Evolutionary conservation across 2,797 vertebrate genomes (phyloP).

Genomic region (Periophthalmus magnuspinnatus): DNA sequence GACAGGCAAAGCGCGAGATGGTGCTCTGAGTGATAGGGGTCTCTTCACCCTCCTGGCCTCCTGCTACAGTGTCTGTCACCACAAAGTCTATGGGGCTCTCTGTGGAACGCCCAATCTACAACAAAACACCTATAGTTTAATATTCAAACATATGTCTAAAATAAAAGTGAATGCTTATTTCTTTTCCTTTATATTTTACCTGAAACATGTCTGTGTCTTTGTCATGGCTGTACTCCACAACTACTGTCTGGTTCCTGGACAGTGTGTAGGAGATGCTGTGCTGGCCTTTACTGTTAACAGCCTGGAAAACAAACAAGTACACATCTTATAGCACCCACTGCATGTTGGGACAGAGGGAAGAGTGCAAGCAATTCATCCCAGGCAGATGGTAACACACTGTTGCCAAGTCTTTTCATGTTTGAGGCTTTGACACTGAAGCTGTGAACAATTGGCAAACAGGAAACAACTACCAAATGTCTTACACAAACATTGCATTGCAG

Average conservation of each 20-base stretch:
- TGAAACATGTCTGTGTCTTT: conserved; percentile 99
- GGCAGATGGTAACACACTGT: conserved; percentile 1
- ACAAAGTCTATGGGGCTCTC: conserved; percentile 99
- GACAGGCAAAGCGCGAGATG: conserved; percentile 96
- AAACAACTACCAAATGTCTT: conserved; percentile 11
- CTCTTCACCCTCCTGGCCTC: conserved; percentile 88
- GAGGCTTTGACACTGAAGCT: conserved; percentile 27
- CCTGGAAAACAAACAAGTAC: conserved; percentile 75
- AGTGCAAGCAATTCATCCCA: not conserved
- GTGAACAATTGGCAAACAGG: conserved; percentile 24
- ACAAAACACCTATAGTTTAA: not conserved
- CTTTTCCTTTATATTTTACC: conserved; percentile 72
- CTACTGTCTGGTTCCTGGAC: conserved; percentile 95
- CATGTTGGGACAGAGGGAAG: too few species aligned
- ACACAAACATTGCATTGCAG: not conserved
- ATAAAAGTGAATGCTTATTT: not conserved
- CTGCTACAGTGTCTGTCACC: conserved; percentile 95
- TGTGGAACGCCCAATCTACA: conserved; percentile 94
- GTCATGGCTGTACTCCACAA: conserved; percentile 96
- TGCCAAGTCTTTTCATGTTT: conserved; percentile 19
- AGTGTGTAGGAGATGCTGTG: conserved; percentile 98
- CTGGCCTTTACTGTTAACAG: conserved; percentile 93
- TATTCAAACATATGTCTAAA: not conserved
- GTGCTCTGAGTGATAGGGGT: conserved; percentile 96
- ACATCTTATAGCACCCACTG: not conserved